A percentile compares a stretch with the other conserved stretches of the same genome.
Conservation (phyloP, 2,113 vertebrate genomes). For the Malurus cyaneus region DNA sequence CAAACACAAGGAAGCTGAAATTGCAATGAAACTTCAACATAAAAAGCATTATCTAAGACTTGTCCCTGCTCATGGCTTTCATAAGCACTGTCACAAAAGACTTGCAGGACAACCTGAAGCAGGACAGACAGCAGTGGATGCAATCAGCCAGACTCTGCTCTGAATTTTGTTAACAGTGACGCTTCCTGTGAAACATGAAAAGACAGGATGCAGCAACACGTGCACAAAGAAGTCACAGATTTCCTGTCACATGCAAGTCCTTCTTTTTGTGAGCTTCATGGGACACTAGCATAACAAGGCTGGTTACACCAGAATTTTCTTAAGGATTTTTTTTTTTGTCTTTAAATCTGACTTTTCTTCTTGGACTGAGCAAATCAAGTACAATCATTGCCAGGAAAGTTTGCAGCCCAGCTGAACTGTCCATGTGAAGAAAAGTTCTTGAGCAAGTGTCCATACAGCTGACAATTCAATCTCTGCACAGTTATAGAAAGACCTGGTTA, state of each 20-base stretch:
- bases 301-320: neutral
- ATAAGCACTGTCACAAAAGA: neutral
- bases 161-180: rapidly evolving
- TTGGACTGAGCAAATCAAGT: neutral
- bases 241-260: neutral
- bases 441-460: neutral
- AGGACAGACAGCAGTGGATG: neutral
- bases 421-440: neutral
- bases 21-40: neutral
- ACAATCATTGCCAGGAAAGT: neutral
- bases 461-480: neutral
- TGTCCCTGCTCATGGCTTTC: neutral
- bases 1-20: neutral
- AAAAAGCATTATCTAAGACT: neutral
- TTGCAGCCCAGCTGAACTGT: neutral
- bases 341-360: neutral
- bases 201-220: neutral
- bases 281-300: neutral
- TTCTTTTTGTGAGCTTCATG: neutral
- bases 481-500: neutral
- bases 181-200: neutral
- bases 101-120: neutral
- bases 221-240: neutral
- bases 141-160: neutral
- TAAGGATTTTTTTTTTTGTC: neutral